Conservation (phyloP, 2,797 vertebrate species). For the Eidolon dupreanum region DNA sequence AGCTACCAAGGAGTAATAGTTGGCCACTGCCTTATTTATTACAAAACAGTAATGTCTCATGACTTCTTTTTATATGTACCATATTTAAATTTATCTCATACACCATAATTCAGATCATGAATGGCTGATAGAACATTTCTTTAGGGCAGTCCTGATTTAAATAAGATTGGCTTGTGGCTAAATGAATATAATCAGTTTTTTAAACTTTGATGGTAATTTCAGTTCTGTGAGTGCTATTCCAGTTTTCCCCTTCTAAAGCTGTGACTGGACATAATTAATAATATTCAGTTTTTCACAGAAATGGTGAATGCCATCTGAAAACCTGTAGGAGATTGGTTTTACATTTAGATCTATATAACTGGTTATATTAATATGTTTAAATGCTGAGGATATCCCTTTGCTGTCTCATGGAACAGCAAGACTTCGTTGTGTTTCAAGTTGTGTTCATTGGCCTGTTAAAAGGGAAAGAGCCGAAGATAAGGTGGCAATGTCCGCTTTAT, state of each 20-base stretch:
- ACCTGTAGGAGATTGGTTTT: conserved; percentile 38
- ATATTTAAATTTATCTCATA: too few species aligned
- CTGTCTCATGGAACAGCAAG: not conserved
- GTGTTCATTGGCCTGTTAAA: not conserved
- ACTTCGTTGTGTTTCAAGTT: not conserved
- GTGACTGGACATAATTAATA: not conserved
- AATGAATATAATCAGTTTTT: conserved; percentile 54
- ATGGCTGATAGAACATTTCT: conserved; percentile 73
- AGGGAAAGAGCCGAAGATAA: not conserved
- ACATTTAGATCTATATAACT: conserved; percentile 50
- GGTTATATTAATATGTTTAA: not conserved
- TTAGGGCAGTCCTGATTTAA: conserved; percentile 80
- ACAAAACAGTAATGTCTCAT: too few species aligned
- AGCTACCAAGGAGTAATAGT: conserved; percentile 85
- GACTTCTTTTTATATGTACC: too few species aligned
- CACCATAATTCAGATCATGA: not conserved
- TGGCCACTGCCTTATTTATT: conserved; percentile 72
- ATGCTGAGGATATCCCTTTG: not conserved
- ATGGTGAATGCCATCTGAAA: not conserved
- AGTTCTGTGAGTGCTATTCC: not conserved
- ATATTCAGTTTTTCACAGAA: not conserved
- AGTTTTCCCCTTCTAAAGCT: conserved; percentile 10
- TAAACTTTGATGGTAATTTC: conserved; percentile 41
- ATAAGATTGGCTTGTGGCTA: conserved; percentile 66
- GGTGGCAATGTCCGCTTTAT: not conserved